Conservation (phyloP, 2,888 invertebrate genomes). For the Linnaemya vulpina region DNA sequence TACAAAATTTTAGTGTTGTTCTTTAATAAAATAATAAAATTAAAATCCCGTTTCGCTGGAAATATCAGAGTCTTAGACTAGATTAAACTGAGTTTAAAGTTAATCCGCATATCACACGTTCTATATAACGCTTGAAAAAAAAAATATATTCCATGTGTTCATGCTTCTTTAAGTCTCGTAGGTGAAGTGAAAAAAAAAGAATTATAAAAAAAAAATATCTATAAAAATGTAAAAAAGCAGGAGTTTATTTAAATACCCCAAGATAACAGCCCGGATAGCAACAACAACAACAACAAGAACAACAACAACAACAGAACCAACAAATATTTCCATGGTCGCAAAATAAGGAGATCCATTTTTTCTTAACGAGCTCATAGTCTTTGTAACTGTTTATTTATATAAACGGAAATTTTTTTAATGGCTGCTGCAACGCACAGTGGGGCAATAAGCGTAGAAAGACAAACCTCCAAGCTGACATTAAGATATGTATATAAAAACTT, state of each 20-base stretch:
- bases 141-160: neutral
- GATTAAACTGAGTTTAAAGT: too few relatives aligned
- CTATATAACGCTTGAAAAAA: too few relatives aligned
- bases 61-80: too few relatives aligned
- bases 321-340: neutral
- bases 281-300: neutral
- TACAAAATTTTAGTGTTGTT: too few relatives aligned
- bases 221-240: neutral
- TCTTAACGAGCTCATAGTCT: constrained; percentile 1
- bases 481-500: too few relatives aligned
- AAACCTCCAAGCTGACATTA: too few relatives aligned
- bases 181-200: neutral
- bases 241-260: neutral
- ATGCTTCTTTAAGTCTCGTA: neutral
- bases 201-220: neutral
- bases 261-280: neutral
- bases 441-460: too few relatives aligned
- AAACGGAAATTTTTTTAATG: neutral
- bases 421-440: too few relatives aligned
- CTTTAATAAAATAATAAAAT: too few relatives aligned
- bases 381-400: neutral
- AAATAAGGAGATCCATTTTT: constrained; percentile 7
- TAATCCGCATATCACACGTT: too few relatives aligned
- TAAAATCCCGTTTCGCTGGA: too few relatives aligned
- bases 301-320: neutral